A percentile compares a stretch with the other conserved stretches of the same genome.
Evolutionary conservation across 2,113 vertebrate species (phyloP).

Genomic region (Tamias sibiricus): DNA sequence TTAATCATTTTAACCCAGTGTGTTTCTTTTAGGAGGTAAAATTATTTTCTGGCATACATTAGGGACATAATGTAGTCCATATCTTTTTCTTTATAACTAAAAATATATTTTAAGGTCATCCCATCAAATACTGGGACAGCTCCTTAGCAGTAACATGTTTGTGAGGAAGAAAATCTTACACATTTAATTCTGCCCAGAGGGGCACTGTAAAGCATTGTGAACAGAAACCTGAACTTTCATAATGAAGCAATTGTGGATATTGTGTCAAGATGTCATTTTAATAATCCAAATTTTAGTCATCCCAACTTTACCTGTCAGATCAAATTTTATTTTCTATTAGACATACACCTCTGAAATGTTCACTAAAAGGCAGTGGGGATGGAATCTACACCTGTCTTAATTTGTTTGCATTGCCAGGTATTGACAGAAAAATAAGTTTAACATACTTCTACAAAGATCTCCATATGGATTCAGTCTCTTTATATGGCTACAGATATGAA

Average conservation of each 20-base stretch:
- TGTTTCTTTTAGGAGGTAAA: constrained; percentile 51
- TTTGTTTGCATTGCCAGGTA: constrained; percentile 46
- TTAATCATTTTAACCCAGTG: constrained; percentile 25
- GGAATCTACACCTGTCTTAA: constrained; percentile 35
- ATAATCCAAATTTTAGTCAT: constrained; percentile 69
- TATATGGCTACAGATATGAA: constrained; percentile 41
- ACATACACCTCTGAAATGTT: constrained; percentile 42
- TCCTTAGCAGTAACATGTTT: constrained; percentile 43
- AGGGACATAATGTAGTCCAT: not conserved
- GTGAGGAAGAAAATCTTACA: constrained; percentile 40
- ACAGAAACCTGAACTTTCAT: constrained; percentile 58
- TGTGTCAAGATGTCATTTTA: constrained; percentile 65
- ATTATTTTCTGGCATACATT: constrained; percentile 35
- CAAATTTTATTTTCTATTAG: constrained; percentile 65
- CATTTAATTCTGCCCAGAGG: constrained; percentile 59
- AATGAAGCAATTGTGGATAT: constrained; percentile 58
- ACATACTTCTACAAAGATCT: constrained; percentile 37
- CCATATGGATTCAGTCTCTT: constrained; percentile 15
- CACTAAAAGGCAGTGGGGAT: not conserved
- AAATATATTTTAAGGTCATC: constrained; percentile 36
- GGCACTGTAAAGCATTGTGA: constrained; percentile 49
- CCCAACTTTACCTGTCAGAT: constrained; percentile 52
- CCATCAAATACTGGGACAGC: constrained; percentile 33
- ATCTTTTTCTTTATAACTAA: constrained; percentile 47
- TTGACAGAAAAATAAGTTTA: constrained; percentile 41